phyloP scores from a whole-genome alignment of 2,113 vertebrate genomes.

The Fregata magnificens region DNA sequence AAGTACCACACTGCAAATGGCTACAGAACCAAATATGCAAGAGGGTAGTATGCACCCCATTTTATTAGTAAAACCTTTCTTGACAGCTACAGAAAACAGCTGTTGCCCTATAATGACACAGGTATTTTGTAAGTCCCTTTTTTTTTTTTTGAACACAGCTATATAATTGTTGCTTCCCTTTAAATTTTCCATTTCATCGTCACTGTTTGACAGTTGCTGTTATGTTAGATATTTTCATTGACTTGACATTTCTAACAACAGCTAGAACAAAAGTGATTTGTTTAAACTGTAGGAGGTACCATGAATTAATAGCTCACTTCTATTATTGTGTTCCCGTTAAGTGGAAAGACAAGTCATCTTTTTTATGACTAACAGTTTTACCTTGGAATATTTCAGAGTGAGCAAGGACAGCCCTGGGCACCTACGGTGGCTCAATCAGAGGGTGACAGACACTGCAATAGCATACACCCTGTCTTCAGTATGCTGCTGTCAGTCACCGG shows the following conservation, averaged over 20 bases:
- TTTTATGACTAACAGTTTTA: slow-evolving; percentile 66
- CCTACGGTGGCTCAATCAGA: slow-evolving; percentile 58
- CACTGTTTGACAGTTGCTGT: neutral
- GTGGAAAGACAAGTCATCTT: slow-evolving; percentile 44
- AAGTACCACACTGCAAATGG: neutral
- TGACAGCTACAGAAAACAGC: neutral
- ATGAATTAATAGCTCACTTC: slow-evolving; percentile 43
- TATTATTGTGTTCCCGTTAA: slow-evolving; percentile 49
- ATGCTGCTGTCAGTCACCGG: slow-evolving; percentile 69
- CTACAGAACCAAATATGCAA: neutral
- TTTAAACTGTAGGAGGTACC: slow-evolving; percentile 12
- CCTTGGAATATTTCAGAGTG: slow-evolving; percentile 62
- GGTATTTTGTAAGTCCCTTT: neutral
- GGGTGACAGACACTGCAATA: slow-evolving; percentile 49
- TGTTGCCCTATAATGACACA: neutral
- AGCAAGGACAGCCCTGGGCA: slow-evolving; percentile 57
- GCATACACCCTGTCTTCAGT: slow-evolving; percentile 52
- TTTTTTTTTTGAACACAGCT: neutral
- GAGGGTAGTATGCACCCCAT: neutral
- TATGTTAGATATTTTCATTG: neutral
- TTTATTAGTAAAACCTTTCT: slow-evolving; percentile 3
- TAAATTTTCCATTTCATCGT: neutral
- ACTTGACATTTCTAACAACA: slow-evolving; percentile 24
- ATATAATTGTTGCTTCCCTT: neutral
- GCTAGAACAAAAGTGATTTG: slow-evolving; percentile 37